phyloP scores from a whole-genome alignment of 2,888 invertebrate species.

The Dasypolia templi region DNA sequence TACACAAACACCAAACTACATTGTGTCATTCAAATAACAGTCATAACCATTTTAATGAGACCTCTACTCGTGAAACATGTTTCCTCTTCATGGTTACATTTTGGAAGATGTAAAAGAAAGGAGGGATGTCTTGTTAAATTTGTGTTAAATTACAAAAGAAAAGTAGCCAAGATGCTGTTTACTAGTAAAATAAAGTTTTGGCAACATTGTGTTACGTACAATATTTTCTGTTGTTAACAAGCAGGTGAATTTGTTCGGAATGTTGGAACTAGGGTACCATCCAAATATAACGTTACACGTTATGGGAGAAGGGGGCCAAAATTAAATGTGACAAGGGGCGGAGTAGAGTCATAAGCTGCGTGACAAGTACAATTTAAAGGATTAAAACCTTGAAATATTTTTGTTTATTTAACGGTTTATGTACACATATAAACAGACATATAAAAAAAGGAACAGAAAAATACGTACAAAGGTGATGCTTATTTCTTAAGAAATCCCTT shows the following conservation, averaged over 20 bases:
- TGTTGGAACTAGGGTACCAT: background rate
- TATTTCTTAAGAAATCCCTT: too few relatives aligned
- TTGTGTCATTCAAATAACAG: constrained; percentile 66
- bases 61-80: constrained; percentile 38
- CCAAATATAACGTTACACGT: too few relatives aligned
- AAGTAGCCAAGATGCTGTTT: constrained; percentile 24
- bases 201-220: constrained; percentile 31
- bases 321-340: too few relatives aligned
- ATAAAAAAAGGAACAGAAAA: too few relatives aligned
- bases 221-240: constrained; percentile 33
- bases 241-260: constrained; percentile 17
- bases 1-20: constrained; percentile 59
- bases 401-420: too few relatives aligned
- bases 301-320: too few relatives aligned
- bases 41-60: constrained; percentile 55
- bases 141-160: constrained; percentile 7
- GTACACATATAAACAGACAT: too few relatives aligned
- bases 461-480: too few relatives aligned
- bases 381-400: too few relatives aligned
- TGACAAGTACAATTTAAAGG: too few relatives aligned
- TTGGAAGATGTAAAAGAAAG: background rate
- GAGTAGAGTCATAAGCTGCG: too few relatives aligned
- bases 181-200: constrained; percentile 46
- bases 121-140: constrained; percentile 13
- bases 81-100: constrained; percentile 14